Evolutionary conservation across 2,888 invertebrate genomes (phyloP).

Genomic region (Epiblema foenella): DNA sequence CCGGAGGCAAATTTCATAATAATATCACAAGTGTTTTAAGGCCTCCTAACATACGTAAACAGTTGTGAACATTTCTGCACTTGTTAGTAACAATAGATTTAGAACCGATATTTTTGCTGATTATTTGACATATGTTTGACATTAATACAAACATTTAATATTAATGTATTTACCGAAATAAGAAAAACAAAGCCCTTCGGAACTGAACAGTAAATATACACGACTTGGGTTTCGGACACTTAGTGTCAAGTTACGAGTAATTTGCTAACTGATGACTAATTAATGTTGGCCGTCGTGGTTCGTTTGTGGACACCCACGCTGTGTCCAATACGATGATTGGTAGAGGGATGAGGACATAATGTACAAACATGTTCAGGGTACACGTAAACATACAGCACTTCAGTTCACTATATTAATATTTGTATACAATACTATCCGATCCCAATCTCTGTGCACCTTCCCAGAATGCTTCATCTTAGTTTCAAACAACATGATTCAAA

Average conservation of each 20-base stretch:
- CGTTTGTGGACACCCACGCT: conserved; percentile 23
- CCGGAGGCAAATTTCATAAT: no score
- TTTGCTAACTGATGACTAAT: conserved; percentile 35
- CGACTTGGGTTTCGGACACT: conserved; percentile 25
- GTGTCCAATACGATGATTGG: neutral
- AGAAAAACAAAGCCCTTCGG: conserved; percentile 11
- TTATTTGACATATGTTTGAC: no score
- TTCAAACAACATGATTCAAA: no score
- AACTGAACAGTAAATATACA: conserved; percentile 2
- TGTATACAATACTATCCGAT: neutral
- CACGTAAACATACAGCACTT: neutral
- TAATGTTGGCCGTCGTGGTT: conserved; percentile 20
- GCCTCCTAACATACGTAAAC: no score
- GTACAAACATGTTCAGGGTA: neutral
- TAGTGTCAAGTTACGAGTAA: conserved; percentile 35
- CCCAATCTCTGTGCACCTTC: no score
- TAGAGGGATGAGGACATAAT: neutral
- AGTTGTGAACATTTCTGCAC: no score
- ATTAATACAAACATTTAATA: no score
- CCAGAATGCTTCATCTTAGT: no score
- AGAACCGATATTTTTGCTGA: no score
- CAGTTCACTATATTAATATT: neutral
- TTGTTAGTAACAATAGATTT: no score
- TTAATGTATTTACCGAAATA: neutral
- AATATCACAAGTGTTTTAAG: no score